Base-by-base conservation (phyloP, 2,888 invertebrate genomes). In the Alcis repandata region DNA sequence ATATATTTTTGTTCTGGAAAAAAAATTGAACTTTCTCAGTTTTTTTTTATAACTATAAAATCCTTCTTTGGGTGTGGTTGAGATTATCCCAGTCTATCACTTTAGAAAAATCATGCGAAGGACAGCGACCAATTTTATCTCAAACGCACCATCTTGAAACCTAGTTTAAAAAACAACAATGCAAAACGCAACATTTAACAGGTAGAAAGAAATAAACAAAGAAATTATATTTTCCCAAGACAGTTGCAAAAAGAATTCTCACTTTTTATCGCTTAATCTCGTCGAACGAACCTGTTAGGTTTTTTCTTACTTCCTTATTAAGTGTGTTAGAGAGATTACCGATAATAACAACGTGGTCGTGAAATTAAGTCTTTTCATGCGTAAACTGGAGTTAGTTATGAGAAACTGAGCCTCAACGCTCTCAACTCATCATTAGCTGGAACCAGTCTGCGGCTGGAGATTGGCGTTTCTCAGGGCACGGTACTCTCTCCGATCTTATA, bases 101-200 rank as follows among this genome's bases (percentile, higher is more conserved):
- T 11, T 11, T 3, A 0, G 3, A 19, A 43, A 43, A 11, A 4
- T 20, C 0, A 41, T 10, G 17, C 9, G 11, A 20, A 11, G 13
- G 43, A 43, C 4, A 20, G 20, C 13, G 10, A 43, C 20, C 11
- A 3, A 43, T 10, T 20, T 11, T 43, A 19, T 10, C 11, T 20
- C 43, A 43, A 43, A 3, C 19, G 1, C 19, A 41, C 2, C 10
- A 41, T 7, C 0, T 3, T 8, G 20, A 13, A 27, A 27, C n/a
- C n/a, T n/a, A 27, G 27, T 27, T 27, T 4, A 1, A 27, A 13
- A 56, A 36, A 45, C 75, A 75, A 76, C 74, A 79, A 77, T 74
- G 70, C 77, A 72, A 73, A 74, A 81, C 77, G 80, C 78, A 81
- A 80, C 75, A 74, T 74, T 70, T 75, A 79, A 82, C 79, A 85